A percentile compares a stretch with the other conserved stretches of the same genome.
Conservation (phyloP, 1,140 invertebrate genomes). For the Drosophila navojoa region DNA sequence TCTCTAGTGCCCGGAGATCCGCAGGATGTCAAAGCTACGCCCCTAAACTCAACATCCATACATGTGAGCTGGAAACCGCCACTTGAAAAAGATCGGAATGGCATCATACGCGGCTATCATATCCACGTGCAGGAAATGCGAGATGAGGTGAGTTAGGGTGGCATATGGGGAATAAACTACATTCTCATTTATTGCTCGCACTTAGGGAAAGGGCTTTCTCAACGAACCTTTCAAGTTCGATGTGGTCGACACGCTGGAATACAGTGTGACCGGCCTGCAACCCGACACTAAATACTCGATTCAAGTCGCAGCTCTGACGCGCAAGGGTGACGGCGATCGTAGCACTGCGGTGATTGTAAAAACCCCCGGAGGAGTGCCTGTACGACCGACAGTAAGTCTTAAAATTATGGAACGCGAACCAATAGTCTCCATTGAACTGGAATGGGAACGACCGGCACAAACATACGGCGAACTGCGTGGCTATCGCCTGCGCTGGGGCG, state of each 20-base stretch:
- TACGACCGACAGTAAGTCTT: conserved; percentile 92
- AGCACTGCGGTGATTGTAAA: conserved; percentile 92
- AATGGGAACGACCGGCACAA: conserved; percentile 94
- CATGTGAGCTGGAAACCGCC: conserved; percentile 96
- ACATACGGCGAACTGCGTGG: conserved; percentile 94
- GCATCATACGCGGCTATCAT: conserved; percentile 98
- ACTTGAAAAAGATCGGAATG: conserved; percentile 94
- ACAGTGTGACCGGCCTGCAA: conserved; percentile 94
- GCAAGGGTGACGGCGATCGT: conserved; percentile 96
- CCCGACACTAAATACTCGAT: conserved; percentile 97
- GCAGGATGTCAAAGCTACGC: conserved; percentile 92
- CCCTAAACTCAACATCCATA: conserved; percentile 96
- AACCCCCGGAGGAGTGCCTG: conserved; percentile 97
- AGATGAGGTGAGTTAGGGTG: conserved; percentile 87
- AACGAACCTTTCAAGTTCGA: conserved; percentile 94
- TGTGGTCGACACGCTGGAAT: conserved; percentile 91
- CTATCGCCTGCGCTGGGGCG: conserved; percentile 94
- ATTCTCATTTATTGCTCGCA: background rate
- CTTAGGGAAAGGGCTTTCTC: conserved; percentile 90
- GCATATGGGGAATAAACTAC: too few relatives aligned
- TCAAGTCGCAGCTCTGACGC: conserved; percentile 96
- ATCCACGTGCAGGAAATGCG: conserved; percentile 96
- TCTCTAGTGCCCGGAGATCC: conserved; percentile 97
- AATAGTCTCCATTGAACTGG: conserved; percentile 93
- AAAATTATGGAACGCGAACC: conserved; percentile 93